These are phyloP conservation scores for Galeopterus variegatus DNA, from an alignment of 2,113 vertebrate species.

Conservation along the genomic window DNA sequence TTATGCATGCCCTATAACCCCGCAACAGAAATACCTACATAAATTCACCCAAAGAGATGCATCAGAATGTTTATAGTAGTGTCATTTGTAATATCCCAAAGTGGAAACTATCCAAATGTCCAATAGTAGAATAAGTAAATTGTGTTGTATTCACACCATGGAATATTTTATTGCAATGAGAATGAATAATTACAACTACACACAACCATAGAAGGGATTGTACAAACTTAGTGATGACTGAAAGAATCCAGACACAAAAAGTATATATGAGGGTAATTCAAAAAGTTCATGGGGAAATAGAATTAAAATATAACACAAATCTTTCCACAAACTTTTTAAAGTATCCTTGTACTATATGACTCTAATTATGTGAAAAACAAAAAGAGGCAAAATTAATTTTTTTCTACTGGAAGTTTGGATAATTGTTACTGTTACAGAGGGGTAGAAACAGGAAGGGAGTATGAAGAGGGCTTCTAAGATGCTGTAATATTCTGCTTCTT, in stretches of 20 bases:
- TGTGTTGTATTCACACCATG: not conserved
- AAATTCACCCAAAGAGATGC: conserved; percentile 16
- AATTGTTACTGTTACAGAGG: not conserved
- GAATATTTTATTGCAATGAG: not conserved
- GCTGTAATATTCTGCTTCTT: conserved; percentile 22
- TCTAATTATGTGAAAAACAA: not conserved
- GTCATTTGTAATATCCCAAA: conserved; percentile 5
- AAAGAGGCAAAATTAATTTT: not conserved
- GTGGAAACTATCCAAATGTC: conserved; percentile 48
- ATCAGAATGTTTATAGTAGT: conserved; percentile 18
- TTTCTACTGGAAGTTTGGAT: not conserved
- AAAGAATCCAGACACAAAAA: not conserved
- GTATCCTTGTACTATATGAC: not conserved
- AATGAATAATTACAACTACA: not conserved
- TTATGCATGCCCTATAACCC: not conserved
- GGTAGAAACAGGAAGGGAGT: not conserved
- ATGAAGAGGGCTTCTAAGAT: not conserved
- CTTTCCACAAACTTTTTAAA: too few species aligned
- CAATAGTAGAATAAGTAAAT: not conserved
- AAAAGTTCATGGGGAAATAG: too few species aligned
- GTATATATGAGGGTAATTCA: too few species aligned
- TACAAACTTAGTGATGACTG: not conserved
- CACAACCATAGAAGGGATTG: not conserved
- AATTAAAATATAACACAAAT: too few species aligned
- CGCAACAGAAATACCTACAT: conserved; percentile 39